phyloP scores from a whole-genome alignment of 2,797 vertebrate genomes.

The Cheirogaleus major region DNA sequence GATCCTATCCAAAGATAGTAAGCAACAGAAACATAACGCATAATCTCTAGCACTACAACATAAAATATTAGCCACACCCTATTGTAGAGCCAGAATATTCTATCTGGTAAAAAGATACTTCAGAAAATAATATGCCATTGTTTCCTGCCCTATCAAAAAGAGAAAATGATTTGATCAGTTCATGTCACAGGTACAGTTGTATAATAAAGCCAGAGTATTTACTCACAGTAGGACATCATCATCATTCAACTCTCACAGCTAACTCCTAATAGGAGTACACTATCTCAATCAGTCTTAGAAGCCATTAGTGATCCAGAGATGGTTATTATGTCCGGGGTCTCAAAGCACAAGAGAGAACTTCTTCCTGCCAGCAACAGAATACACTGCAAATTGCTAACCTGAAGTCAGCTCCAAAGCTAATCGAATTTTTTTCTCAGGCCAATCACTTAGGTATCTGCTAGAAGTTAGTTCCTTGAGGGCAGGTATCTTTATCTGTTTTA shows the following conservation, averaged over 20 bases:
- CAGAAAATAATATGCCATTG: not conserved
- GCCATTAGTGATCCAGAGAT: not conserved
- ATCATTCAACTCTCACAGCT: not conserved
- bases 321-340: not conserved
- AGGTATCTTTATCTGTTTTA: not conserved
- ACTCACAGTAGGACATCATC: not conserved
- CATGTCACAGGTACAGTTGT: not conserved
- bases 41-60: not conserved
- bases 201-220: not conserved
- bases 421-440: not conserved
- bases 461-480: not conserved
- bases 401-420: constrained; percentile 16
- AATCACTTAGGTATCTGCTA: constrained; percentile 29
- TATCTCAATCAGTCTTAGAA: not conserved
- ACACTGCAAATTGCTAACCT: not conserved
- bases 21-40: not conserved
- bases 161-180: not conserved
- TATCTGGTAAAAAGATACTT: not conserved
- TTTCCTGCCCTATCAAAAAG: not conserved
- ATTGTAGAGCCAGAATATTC: not conserved
- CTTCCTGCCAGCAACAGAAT: not conserved
- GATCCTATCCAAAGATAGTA: not conserved
- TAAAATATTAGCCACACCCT: not conserved
- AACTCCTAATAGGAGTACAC: not conserved
- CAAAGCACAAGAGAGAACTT: not conserved